Evolutionary conservation across 2,797 vertebrate species (phyloP).

Genomic region (Lutra lutra): DNA sequence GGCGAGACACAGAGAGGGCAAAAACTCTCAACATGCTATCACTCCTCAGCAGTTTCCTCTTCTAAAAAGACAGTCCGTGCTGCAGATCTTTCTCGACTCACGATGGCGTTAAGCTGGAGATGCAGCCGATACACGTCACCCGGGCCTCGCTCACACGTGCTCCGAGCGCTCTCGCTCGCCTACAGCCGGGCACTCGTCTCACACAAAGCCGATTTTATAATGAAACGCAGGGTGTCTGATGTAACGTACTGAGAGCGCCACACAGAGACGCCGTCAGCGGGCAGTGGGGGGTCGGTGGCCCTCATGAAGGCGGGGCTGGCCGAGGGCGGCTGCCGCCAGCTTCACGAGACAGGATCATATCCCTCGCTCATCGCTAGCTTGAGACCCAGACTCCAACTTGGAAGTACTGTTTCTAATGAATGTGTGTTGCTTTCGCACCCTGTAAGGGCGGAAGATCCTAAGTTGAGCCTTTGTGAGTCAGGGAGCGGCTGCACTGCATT

Average conservation of each 20-base stretch:
- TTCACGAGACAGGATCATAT: neutral
- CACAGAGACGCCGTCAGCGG: accelerated
- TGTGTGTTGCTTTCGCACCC: neutral
- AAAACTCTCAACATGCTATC: accelerated
- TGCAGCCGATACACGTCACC: neutral
- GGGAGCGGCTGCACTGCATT: neutral
- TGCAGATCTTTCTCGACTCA: no score
- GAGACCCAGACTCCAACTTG: neutral
- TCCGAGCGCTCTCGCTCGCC: accelerated
- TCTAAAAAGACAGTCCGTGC: neutral
- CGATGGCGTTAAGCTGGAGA: neutral
- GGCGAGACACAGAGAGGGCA: neutral
- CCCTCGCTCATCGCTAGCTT: neutral
- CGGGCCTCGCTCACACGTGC: neutral
- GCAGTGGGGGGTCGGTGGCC: accelerated
- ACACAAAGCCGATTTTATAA: neutral
- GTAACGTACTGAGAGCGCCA: accelerated
- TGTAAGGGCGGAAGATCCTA: accelerated
- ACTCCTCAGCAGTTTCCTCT: neutral
- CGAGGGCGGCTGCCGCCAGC: neutral
- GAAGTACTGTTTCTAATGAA: neutral
- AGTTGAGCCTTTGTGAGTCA: no score
- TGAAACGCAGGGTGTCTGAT: no score
- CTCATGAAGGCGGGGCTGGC: neutral
- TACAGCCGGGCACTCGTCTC: neutral